These are phyloP conservation scores for Hypotaenidia okinawae DNA, from an alignment of 2,797 vertebrate genomes.

Conservation along the genomic window DNA sequence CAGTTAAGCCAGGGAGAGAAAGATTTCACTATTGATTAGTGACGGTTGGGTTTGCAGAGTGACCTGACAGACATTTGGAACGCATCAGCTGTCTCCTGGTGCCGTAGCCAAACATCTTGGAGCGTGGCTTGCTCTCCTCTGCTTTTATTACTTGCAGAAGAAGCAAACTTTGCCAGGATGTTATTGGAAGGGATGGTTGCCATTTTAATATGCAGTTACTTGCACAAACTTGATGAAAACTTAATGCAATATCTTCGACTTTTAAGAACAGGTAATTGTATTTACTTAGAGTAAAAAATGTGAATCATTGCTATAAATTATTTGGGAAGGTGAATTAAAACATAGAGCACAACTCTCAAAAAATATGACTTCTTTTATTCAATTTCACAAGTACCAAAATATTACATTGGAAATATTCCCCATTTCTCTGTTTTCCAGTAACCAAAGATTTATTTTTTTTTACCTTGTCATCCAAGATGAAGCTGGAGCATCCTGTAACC, in stretches of 20 bases:
- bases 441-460: not conserved
- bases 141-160: conserved; percentile 58
- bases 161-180: conserved; percentile 34
- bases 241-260: conserved; percentile 2
- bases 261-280: conserved; percentile 5
- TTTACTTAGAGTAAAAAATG: conserved; percentile 6
- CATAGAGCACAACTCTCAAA: not conserved
- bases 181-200: conserved; percentile 54
- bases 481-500: not conserved
- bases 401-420: not conserved
- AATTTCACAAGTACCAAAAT: not conserved
- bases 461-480: not conserved
- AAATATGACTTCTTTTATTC: not conserved
- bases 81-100: not conserved
- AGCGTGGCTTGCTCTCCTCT: conserved; percentile 11
- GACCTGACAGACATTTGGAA: conserved; percentile 58
- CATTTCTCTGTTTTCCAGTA: not conserved
- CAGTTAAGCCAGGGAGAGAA: conserved; percentile 11
- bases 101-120: conserved; percentile 37
- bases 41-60: conserved; percentile 17
- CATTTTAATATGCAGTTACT: conserved; percentile 51
- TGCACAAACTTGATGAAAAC: not conserved
- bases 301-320: not conserved
- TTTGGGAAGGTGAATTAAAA: not conserved
- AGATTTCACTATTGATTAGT: conserved; percentile 47